Evolutionary conservation across 2,888 invertebrate species (phyloP).

Genomic region (Campopleginae sp.): DNA sequence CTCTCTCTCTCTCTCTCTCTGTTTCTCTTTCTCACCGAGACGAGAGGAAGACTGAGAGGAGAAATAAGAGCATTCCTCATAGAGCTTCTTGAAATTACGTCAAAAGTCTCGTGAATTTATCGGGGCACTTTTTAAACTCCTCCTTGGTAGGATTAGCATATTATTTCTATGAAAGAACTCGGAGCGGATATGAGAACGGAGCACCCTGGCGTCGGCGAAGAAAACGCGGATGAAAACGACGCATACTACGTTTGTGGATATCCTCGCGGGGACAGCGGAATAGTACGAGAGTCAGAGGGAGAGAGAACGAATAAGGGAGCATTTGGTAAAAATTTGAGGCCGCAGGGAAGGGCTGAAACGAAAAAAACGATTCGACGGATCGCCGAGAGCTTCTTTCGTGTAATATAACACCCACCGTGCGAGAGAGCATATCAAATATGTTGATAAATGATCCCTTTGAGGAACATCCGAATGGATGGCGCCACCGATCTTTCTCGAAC

Average conservation of each 20-base stretch:
- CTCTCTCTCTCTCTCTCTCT: background rate
- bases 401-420: conserved; percentile 69
- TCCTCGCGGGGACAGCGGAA: conserved; percentile 19
- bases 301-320: conserved; percentile 47
- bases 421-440: conserved; percentile 83
- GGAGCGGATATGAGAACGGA: conserved; percentile 67
- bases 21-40: conserved; percentile 40
- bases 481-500: conserved; percentile 71
- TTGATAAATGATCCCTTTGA: conserved; percentile 84
- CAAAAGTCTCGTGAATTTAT: conserved; percentile 84
- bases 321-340: conserved; percentile 50
- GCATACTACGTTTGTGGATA: conserved; percentile 69
- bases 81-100: conserved; percentile 80
- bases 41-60: conserved; percentile 42
- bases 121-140: conserved; percentile 84
- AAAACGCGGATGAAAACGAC: conserved; percentile 68
- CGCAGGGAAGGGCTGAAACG: conserved; percentile 41
- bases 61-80: conserved; percentile 68
- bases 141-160: conserved; percentile 83
- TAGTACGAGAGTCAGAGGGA: background rate
- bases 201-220: conserved; percentile 70
- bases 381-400: conserved; percentile 63
- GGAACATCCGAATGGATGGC: conserved; percentile 78
- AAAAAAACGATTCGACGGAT: conserved; percentile 59
- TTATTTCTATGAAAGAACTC: conserved; percentile 81